Conservation (phyloP, 1,140 invertebrate species). For the Cotesia glomerata region DNA sequence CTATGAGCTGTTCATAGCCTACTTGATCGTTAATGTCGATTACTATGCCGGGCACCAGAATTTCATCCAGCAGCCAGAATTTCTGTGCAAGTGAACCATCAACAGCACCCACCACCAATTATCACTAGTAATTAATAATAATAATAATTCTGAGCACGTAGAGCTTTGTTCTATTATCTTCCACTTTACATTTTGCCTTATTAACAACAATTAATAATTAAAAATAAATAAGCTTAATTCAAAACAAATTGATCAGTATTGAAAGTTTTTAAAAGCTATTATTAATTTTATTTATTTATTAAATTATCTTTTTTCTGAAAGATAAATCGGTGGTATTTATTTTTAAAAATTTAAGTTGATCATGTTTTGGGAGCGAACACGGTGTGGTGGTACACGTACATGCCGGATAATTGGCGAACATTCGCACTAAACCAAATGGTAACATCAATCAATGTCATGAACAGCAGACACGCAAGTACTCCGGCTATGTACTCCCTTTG, state of each 20-base stretch:
- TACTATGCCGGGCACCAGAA: background rate
- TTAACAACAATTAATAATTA: too few species aligned
- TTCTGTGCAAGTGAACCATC: too few species aligned
- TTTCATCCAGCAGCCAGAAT: background rate
- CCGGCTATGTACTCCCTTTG: background rate
- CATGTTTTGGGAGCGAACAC: background rate
- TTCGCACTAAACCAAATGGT: constrained; percentile 11
- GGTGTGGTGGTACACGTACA: background rate
- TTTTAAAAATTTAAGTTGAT: too few species aligned
- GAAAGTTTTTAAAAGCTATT: too few species aligned
- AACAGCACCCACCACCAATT: background rate
- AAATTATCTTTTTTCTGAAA: too few species aligned
- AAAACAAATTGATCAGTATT: too few species aligned
- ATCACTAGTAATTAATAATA: constrained; percentile 18
- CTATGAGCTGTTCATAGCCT: constrained; percentile 3
- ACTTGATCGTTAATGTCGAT: constrained; percentile 7
- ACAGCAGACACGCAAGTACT: constrained; percentile 8
- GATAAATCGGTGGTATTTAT: too few species aligned
- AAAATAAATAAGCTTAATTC: too few species aligned
- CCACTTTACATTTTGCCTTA: background rate
- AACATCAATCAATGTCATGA: constrained; percentile 27
- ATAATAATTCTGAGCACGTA: background rate
- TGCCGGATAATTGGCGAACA: constrained; percentile 25
- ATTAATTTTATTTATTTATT: too few species aligned
- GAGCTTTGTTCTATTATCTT: background rate